Evolutionary conservation across 2,888 invertebrate species (phyloP), one percentile per base, ranked within the genome.

Genomic region (Hanleya hanleyi): DNA sequence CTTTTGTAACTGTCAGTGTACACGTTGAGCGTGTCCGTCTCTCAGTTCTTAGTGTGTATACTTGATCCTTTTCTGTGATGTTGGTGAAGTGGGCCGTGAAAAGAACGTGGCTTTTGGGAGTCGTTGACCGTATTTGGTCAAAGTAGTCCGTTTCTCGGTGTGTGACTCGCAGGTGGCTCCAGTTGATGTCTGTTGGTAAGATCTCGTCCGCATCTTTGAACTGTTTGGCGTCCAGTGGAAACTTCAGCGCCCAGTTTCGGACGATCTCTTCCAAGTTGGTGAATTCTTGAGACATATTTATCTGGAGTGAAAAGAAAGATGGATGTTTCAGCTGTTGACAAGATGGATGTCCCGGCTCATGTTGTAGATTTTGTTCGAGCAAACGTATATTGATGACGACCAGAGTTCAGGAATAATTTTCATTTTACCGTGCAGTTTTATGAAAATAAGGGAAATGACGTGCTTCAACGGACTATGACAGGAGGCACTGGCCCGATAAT

Each of bases 11-110:
- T 29, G 83, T 81, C 7, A 90, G 83, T 5, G 85, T 87, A 38
- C 89, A 89, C 3, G 87, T 85, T 36, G 90, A 89, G 38, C 87
- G 84, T 9, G 91, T 90, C 33, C 85, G 77, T 47, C 90, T 71
- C 73, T 90, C 90, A 0, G 90, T 91, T 69, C 87, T 88, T 77
- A 91, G 83, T 3, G 88, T 85, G 76, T 91, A 90, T 41, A 86
- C 86, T 77, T 91, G 90, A 22, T 83, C 80, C 26, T 88, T 82
- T 64, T 84, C 80, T 0, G 90, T 90, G 67, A 86, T 87, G 79
- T 91, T 90, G 41, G 88, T 83, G 79, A 90, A 90, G 66, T 82
- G 78, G 6, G 90, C 88, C 35, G 84, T 83, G 78, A 89, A 89
- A 22, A 89, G 83, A 36, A 85, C 81, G 73, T 86, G 86, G 12